Evolutionary conservation across 2,113 vertebrate species (phyloP).

Genomic region (Caranx melampygus): DNA sequence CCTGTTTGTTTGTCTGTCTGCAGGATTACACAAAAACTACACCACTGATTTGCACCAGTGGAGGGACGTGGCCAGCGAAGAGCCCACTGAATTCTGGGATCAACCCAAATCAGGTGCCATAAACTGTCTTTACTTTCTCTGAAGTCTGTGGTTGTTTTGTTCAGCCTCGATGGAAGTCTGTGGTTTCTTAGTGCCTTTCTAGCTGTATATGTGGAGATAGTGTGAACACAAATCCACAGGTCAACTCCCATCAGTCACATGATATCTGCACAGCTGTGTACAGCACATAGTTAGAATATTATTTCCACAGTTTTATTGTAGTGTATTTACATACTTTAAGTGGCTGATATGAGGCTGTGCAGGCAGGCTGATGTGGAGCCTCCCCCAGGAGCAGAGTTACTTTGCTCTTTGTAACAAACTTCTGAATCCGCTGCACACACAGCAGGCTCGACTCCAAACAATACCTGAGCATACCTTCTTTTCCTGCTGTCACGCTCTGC

Average conservation of each 20-base stretch:
- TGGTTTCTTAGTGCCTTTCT: too few species aligned
- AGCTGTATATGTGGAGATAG: conserved; percentile 1
- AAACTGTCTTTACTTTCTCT: too few species aligned
- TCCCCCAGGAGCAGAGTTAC: conserved; percentile 68
- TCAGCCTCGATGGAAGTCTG: too few species aligned
- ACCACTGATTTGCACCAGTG: too few species aligned
- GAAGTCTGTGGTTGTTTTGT: too few species aligned
- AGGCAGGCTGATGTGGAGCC: conserved; percentile 59
- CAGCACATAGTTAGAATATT: conserved; percentile 21
- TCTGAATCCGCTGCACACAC: conserved; percentile 68
- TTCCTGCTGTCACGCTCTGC: conserved; percentile 68
- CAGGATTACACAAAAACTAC: too few species aligned
- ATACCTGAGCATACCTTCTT: conserved; percentile 65
- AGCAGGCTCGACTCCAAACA: conserved; percentile 68
- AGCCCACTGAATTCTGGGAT: too few species aligned
- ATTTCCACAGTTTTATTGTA: conserved; percentile 34
- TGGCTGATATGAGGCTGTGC: conserved; percentile 64
- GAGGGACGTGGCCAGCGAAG: too few species aligned
- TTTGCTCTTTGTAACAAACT: conserved; percentile 74
- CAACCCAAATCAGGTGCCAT: too few species aligned
- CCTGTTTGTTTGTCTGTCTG: too few species aligned
- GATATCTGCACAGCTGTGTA: conserved; percentile 18
- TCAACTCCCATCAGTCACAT: neutral
- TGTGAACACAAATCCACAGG: conserved; percentile 7
- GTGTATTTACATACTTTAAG: conserved; percentile 66